Evolutionary conservation across 1,140 invertebrate genomes (phyloP), one percentile per base, ranked within the genome.

Genomic region (Portunus trituberculatus): DNA sequence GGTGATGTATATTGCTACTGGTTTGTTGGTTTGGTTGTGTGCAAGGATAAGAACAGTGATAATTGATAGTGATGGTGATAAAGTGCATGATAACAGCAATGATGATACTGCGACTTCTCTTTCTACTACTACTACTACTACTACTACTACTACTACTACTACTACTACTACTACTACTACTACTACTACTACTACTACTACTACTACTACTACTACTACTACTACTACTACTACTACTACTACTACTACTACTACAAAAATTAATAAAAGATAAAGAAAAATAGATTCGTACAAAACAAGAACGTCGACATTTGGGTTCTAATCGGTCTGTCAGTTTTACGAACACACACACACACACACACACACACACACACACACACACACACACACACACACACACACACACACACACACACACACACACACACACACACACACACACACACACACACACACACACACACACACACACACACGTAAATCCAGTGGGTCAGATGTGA

Each of bases 391-490:
- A 84, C 20, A 84, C 83, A 32, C 83, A 84, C 67, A 84, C 83
- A 32, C 6, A 84, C 83, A 84, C 83, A 32, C 6, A 84, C 83
- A 76, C n/a, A 32, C 6, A 6, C 6, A 84, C 6, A 84, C n/a
- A 84, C n/a, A 86, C 83, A 25, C 0, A 29, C 0, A 86, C 14
- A 25, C 28, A 86, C 32, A 86, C 83, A 31, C 83, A 86, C 83
- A 86, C 32, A 86, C 28, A 86, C 28, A 39, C 83, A 31, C 32
- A 39, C 32, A 86, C 83, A 86, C 83, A 86, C 83, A 86, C 83
- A 86, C 83, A 86, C 83, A 86, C 83, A 86, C 83, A 86, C 83
- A 86, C 83, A 86, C 83, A 86, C n/a, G 32, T 39, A 86, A 10
- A 86, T 14, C 32, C 83, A 12, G 0, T 16, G 12, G 28, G 10